Base-by-base conservation (phyloP, 2,797 vertebrate genomes). In the Thaleichthys pacificus region DNA sequence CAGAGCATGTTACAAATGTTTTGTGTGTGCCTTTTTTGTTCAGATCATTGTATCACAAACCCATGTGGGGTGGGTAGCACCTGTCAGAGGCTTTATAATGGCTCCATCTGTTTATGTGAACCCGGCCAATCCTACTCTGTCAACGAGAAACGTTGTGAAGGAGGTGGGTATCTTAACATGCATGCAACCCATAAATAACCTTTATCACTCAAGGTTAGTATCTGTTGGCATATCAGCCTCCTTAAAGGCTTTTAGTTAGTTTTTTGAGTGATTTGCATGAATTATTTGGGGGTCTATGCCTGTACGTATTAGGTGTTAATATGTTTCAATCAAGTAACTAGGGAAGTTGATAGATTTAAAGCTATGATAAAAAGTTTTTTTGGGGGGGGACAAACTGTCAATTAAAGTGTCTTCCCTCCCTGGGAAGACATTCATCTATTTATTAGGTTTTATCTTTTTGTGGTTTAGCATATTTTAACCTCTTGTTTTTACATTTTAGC, bases 401-500 rank as follows among this genome's bases (percentile, higher is more conserved):
- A 58, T 58, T 57, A 17, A n/a, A 57, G n/a, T 57, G 54, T 17
- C 12, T n/a, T 58, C 1, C 15, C 15, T 57, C 15, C 4, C 4
- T 57, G 15, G 54, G n/a, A 57, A 57, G n/a, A 57, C 15, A 21
- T 2, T 57, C 9, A 57, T 21, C n/a, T 5, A 17, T 15, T 17
- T 12, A 5, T 17, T n/a, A 57, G 7, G 15, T 21, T 57, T 57
- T 30, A 30, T 30, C 28, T 30, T 17, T 15, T 28, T 9, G 15
- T 49, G 6, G 17, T 24, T 24, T 47, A 22, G 8, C 3, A 22
- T 19, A 5, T 47, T 49, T 8, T 73, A 1, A 38, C 19, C 47
- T 22, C 1, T 61, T 81, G 0, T 76, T 68, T 5, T 72, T 80
- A 73, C 79, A 1, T 21, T 71, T 75, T 30, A 91, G 90, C 75